Percentiles rank a stretch among this genome's conserved stretches.
Evolutionary conservation across 2,797 vertebrate genomes (phyloP).

Genomic region (Parauchenoglanis ngamensis): DNA sequence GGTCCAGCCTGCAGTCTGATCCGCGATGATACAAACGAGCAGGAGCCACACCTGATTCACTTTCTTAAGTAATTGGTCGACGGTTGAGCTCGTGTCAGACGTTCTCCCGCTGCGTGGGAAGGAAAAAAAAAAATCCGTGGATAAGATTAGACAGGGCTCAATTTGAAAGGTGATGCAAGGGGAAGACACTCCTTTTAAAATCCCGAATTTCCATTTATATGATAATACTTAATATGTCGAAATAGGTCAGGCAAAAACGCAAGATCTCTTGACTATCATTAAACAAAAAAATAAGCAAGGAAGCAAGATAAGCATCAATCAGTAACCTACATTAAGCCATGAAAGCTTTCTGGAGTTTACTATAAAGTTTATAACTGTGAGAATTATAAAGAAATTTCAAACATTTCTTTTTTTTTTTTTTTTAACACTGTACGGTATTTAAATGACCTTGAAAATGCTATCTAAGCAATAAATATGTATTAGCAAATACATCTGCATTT

Average conservation of each 20-base stretch:
- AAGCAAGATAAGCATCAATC: neutral
- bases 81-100: neutral
- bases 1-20: neutral
- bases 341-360: neutral
- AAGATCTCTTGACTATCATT: neutral
- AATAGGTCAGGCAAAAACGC: neutral
- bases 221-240: neutral
- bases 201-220: neutral
- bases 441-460: neutral
- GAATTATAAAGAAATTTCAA: neutral
- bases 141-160: neutral
- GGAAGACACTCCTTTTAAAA: constrained; percentile 6
- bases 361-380: neutral
- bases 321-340: neutral
- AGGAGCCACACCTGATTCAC: neutral
- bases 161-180: constrained; percentile 18
- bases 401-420: too few relatives aligned
- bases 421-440: neutral
- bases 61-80: neutral
- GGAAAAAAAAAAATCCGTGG: neutral
- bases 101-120: neutral
- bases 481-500: too few relatives aligned
- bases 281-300: neutral
- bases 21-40: neutral
- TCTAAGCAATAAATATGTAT: neutral